Base-by-base conservation (phyloP, 1,140 invertebrate species). In the Drosophila teissieri region DNA sequence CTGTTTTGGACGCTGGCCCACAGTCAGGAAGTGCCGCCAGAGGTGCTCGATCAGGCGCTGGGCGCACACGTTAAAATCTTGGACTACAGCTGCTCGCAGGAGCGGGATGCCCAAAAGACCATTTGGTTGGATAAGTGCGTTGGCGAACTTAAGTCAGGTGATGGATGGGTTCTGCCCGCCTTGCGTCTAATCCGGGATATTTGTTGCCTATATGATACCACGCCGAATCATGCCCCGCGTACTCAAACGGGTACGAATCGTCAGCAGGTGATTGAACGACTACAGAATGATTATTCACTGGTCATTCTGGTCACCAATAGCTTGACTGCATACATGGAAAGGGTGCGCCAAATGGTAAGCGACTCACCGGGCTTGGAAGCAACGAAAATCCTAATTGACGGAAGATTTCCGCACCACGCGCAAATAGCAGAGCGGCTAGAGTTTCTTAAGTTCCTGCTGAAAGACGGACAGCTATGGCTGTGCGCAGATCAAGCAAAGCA, bases 1-100 rank as follows among this genome's bases (percentile, higher is more conserved):
- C 93, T 99, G 15, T 97, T 99, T 92, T 99, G 98, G 98, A 98
- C 98, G 91, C 94, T 99, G 88, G 98, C 98, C 17, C 98, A 99
- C 93, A 98, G 97, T 56, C 97, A 98, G 86, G 98, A 99, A 93
- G 97, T 99, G 44, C 97, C 97, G 52, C 98, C 97, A 3, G 98
- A 99, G 93, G 99, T 99, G 74, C 98, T 99, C 95, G 98, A 99
- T 93, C 98, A 99, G 91, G 98, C 98, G 2, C 93, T 99, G 51
- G 95, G 95, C 49, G 98, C 98, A 73, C 98, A 99, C 92, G 97
- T 99, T 7, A 99, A 99, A 94, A 99, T 99, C 92, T 94, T 99
- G 36, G 98, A 99, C 93, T 99, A 99, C 90, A 98, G 98, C 90
- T 99, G 98, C 93, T 98, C 98, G 51, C 95, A 98, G 94, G 98